Evolutionary conservation across 2,113 vertebrate species (phyloP).

Genomic region (Microtus oregoni): DNA sequence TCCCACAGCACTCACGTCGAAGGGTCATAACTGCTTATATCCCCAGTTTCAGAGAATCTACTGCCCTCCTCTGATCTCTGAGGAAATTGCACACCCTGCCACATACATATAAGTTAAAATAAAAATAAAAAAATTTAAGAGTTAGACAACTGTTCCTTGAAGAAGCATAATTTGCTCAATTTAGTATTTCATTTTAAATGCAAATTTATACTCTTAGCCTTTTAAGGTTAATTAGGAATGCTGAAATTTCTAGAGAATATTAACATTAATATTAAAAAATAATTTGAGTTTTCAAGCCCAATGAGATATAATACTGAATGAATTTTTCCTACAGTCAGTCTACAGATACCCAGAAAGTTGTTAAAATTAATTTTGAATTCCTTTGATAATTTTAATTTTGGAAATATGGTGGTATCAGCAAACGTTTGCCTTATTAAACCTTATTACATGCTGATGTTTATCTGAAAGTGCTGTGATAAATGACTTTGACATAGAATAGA

Average conservation of each 20-base stretch:
- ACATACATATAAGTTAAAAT: background rate
- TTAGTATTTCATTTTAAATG: conserved; percentile 20
- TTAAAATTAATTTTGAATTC: background rate
- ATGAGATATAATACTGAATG: conserved; percentile 3
- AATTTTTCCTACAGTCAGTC: conserved; percentile 1
- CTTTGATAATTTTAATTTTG: background rate
- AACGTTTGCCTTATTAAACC: background rate
- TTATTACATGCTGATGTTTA: background rate
- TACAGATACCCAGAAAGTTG: background rate
- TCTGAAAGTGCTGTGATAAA: background rate
- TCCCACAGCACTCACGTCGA: too few relatives aligned
- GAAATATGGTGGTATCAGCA: background rate
- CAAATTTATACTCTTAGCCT: background rate
- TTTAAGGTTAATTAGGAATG: background rate
- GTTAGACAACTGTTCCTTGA: background rate
- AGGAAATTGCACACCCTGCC: too few relatives aligned
- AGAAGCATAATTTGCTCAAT: conserved; percentile 22
- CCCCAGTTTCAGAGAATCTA: too few relatives aligned
- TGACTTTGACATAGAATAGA: background rate
- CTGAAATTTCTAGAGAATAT: conserved; percentile 23
- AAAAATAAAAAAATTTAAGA: conserved; percentile 17
- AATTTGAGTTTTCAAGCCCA: background rate
- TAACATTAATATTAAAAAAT: conserved; percentile 24
- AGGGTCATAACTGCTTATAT: too few relatives aligned
- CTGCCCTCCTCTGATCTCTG: background rate